These are phyloP conservation scores for Corvus moneduloides DNA, from an alignment of 2,113 vertebrate species.

Conservation along the genomic window DNA sequence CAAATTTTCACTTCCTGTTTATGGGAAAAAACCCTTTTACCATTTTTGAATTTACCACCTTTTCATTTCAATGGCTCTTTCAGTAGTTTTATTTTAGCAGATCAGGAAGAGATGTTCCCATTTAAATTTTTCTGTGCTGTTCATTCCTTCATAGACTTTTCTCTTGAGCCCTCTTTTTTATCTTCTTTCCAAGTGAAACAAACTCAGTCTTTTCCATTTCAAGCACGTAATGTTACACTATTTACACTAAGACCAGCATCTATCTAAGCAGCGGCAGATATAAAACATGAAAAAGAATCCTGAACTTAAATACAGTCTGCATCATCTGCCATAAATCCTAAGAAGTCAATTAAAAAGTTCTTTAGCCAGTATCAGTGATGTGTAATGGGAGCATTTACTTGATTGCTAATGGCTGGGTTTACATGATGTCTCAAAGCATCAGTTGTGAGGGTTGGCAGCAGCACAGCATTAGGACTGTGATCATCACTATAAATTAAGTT, in stretches of 20 bases:
- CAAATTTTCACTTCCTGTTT: background rate
- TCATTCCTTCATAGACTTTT: background rate
- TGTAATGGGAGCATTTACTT: constrained; percentile 66
- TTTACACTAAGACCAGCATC: background rate
- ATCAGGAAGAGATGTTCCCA: background rate
- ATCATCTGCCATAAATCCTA: constrained; percentile 51
- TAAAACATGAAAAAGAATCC: background rate
- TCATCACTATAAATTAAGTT: constrained; percentile 78
- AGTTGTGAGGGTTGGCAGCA: constrained; percentile 60
- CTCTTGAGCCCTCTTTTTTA: background rate
- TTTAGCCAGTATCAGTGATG: constrained; percentile 64
- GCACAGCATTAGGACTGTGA: constrained; percentile 62
- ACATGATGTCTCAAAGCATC: constrained; percentile 62
- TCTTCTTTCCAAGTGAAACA: background rate
- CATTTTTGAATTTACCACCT: background rate
- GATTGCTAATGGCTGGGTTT: constrained; percentile 73
- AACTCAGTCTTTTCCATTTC: background rate
- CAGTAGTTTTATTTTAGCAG: background rate
- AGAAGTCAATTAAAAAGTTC: constrained; percentile 75
- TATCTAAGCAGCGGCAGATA: background rate
- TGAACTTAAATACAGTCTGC: constrained; percentile 3
- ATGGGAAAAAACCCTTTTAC: background rate
- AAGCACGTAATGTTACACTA: background rate
- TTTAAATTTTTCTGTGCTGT: background rate
- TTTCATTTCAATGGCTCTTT: background rate